A percentile compares a stretch with the other conserved stretches of the same genome.
phyloP scores from a whole-genome alignment of 2,113 vertebrate genomes.

The Vulpes vulpes region DNA sequence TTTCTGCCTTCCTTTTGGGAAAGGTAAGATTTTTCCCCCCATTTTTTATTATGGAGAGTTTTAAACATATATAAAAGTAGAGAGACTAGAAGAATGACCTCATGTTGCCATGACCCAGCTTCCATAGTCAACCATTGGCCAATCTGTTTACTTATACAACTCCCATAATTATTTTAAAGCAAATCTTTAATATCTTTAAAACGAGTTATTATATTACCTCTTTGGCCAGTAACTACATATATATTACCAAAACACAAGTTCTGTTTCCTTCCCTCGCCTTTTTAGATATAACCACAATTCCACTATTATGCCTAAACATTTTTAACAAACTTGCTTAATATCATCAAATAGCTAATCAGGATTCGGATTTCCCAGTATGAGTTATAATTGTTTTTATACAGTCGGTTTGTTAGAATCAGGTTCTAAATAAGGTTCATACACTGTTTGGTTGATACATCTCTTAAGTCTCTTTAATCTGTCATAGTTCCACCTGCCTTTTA shows the following conservation, averaged over 20 bases:
- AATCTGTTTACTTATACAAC: neutral
- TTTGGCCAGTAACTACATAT: neutral
- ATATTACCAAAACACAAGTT: neutral
- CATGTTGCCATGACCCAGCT: neutral
- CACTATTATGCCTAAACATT: neutral
- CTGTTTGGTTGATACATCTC: neutral
- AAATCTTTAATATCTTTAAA: neutral
- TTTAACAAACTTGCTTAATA: neutral
- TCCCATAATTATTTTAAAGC: constrained; percentile 22
- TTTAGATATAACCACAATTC: neutral
- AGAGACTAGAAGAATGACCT: constrained; percentile 33
- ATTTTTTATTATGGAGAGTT: constrained; percentile 46
- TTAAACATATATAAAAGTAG: neutral
- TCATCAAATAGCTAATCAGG: neutral
- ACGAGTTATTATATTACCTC: neutral
- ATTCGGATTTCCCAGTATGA: constrained; percentile 21
- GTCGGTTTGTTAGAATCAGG: neutral
- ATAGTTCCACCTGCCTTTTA: constrained; percentile 1
- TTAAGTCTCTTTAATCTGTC: constrained; percentile 36
- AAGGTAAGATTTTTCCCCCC: neutral
- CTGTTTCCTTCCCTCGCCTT: neutral
- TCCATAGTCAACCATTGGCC: neutral
- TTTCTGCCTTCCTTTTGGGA: constrained; percentile 27
- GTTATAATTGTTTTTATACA: constrained; percentile 27
- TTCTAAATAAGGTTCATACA: constrained; percentile 15